Evolutionary conservation across 2,797 vertebrate species (phyloP).

Genomic region (Xiphophorus birchmanni): DNA sequence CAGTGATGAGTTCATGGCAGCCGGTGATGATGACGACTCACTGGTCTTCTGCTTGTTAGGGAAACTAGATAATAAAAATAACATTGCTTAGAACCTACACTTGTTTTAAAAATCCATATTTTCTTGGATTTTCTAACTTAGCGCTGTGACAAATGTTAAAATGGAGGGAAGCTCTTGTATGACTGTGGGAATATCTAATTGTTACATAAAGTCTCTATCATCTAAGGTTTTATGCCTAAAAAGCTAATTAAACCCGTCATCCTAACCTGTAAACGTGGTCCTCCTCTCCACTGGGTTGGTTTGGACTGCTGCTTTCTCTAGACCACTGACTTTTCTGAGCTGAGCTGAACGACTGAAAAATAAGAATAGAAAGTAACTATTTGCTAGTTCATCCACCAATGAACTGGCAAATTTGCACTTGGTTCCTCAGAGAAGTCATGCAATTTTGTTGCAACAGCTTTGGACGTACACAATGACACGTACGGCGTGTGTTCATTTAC

Average conservation of each 20-base stretch:
- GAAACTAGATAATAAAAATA: conserved; percentile 80
- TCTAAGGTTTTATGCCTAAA: neutral
- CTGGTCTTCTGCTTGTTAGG: conserved; percentile 93
- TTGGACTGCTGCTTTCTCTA: conserved; percentile 80
- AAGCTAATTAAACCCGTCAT: neutral
- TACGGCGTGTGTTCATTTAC: conserved; percentile 25
- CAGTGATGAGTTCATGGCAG: conserved; percentile 88
- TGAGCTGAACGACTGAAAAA: conserved; percentile 74
- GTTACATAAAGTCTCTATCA: neutral
- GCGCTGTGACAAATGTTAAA: neutral
- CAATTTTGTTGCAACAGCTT: neutral
- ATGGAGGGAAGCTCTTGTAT: neutral
- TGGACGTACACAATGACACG: neutral
- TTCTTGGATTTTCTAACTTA: neutral
- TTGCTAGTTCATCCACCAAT: neutral
- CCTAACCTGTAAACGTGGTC: conserved; percentile 98
- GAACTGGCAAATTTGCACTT: neutral
- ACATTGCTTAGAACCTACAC: neutral
- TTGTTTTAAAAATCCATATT: neutral
- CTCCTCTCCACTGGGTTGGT: conserved; percentile 83
- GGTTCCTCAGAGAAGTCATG: neutral
- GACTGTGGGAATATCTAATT: neutral
- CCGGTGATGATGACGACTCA: conserved; percentile 82
- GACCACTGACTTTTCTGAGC: conserved; percentile 81
- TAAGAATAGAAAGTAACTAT: conserved; percentile 10